Evolutionary conservation across 2,888 invertebrate genomes (phyloP), one percentile per base, ranked within the genome.

Genomic region (Tuberolachnus salignus): DNA sequence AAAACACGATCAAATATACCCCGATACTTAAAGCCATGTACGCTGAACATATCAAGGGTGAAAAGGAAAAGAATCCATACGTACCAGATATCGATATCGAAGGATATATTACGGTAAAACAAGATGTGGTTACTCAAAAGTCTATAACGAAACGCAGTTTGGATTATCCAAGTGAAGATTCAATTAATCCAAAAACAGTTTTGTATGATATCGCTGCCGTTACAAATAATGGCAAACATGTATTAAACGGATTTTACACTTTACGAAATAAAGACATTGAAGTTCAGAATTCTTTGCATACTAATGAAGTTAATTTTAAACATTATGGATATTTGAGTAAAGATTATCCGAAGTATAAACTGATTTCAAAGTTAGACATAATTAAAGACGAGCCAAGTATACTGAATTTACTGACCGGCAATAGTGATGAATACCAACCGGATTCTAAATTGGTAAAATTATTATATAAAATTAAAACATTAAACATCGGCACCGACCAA

Each of bases 131-230:
- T 42, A n/a, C 73, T 11, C 16, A 51, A n/a, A 34, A 34, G 34
- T 34, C 34, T 13, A 10, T 69, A 1, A 49, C 69, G 3, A 34
- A 78, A 69, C n/a, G 16, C 14, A 49, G 51, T 66, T 6, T 0
- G 2, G 46, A 53, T 42, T 23, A 61, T 11, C 23, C 34, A n/a
- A 51, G 21, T 21, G 16, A 9, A 21, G 6, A 34, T 34, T 34
- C 34, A 6, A 34, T 4, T 34, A 61, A 61, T 3, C 73, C 73
- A n/a, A 74, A n/a, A 16, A 61, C 34, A 69, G 3, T 78, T 8
- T 59, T 78, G 19, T 34, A 69, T 21, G 78, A 78, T 13, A 16
- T 78, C 4, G 59, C 67, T n/a, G 10, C 69, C 9, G 51, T 61
- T 14, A 69, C 42, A 9, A 1, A 59, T 13, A 21, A 59, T 1